A percentile compares a stretch with the other conserved stretches of the same genome.
These are phyloP conservation scores for Microcaecilia unicolor DNA, from an alignment of 2,797 vertebrate genomes.

Conservation along the genomic window DNA sequence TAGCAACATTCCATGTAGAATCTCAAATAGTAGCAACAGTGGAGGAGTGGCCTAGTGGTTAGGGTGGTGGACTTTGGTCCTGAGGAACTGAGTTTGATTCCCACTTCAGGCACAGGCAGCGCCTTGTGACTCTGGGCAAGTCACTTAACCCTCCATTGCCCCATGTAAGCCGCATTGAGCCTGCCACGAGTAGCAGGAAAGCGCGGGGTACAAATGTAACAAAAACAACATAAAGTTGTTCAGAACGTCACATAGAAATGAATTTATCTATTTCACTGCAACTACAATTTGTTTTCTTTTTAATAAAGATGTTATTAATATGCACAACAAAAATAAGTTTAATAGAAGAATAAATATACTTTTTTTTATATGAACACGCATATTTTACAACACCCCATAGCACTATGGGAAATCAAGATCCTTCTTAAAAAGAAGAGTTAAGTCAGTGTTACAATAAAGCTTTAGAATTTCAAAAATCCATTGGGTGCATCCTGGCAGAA, in stretches of 20 bases:
- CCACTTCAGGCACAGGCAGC: too few relatives aligned
- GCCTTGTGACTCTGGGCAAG: too few relatives aligned
- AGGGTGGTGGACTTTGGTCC: too few relatives aligned
- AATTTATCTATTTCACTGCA: conserved; percentile 44
- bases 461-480: conserved; percentile 53
- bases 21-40: too few relatives aligned
- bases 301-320: conserved; percentile 51
- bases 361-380: conserved; percentile 89
- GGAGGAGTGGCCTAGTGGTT: too few relatives aligned
- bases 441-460: conserved; percentile 60
- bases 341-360: conserved; percentile 97
- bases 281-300: conserved; percentile 33
- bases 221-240: conserved; percentile 13
- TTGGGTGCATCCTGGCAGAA: too few relatives aligned
- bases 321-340: conserved; percentile 87
- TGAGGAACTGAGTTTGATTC: too few relatives aligned
- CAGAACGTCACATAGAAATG: conserved; percentile 34
- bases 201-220: too few relatives aligned
- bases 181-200: too few relatives aligned
- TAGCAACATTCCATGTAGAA: too few relatives aligned
- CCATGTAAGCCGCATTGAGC: too few relatives aligned
- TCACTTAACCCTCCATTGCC: too few relatives aligned
- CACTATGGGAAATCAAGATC: conserved; percentile 75
- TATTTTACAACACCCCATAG: conserved; percentile 92
- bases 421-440: conserved; percentile 76